Base-by-base conservation (phyloP, 2,797 vertebrate genomes). In the Aplochiton taeniatus region DNA sequence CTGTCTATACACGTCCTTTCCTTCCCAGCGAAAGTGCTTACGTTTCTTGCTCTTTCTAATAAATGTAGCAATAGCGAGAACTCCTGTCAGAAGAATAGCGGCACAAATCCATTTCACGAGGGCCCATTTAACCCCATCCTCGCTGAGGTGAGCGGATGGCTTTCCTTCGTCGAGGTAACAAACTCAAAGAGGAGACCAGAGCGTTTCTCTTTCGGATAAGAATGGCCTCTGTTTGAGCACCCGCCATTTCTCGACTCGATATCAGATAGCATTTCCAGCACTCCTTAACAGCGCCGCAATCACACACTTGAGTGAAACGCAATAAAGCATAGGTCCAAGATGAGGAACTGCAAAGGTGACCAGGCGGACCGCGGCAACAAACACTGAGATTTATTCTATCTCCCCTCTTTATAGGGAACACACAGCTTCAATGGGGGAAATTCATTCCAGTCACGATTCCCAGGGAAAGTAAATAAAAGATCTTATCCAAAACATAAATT, bases 41-140 rank as follows among this genome's bases (percentile, higher is more conserved):
- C 72, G 65, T 75, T 81, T 87, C 79, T 84, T 11, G 72, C 60
- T 70, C 64, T 9, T 58, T 81, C 78, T 77, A 80, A 88, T 86
- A 86, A 79, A 82, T 65, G 73, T 68, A 55, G 64, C 73, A 69
- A 81, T 68, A 77, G 6, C 50, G 81, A 85, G 79, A 79, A 80
- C 65, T 71, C 63, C 64, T 57, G 80, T 84, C 73, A 67, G 65
- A 63, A 67, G 69, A 63, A 76, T 80, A 79, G 68, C 67, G 72
- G 65, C 69, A 55, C 11, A 67, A 80, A 79, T 86, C 77, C 65
- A 61, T 72, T 82, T 49, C n/a, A 61, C 57, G 54, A 54, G 10
- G 1, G n/a, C 6, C 9, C 18, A 17, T 16, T 18, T 60, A 7
- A 20, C 12, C 18, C 49, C 63, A 70, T 46, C 55, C 48, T 18